Evolutionary conservation across 1,140 invertebrate species (phyloP).

Genomic region (Temnothorax nylanderi): DNA sequence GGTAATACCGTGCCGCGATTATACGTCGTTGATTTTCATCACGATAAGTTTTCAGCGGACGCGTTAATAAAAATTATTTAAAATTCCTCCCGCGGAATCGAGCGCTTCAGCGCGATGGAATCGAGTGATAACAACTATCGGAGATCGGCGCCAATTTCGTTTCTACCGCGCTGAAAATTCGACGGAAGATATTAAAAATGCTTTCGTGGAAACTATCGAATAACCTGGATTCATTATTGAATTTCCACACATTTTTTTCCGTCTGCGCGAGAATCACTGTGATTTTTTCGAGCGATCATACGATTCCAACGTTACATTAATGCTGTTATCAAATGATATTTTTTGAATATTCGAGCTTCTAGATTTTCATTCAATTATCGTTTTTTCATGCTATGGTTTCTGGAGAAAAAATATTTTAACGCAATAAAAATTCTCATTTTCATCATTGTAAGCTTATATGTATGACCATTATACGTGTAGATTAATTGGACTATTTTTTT

Average conservation of each 20-base stretch:
- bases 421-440: not conserved
- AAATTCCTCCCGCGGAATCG: conserved; percentile 17
- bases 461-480: not conserved
- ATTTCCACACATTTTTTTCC: conserved; percentile 24
- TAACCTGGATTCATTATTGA: conserved; percentile 34
- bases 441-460: not conserved
- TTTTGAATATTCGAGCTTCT: conserved; percentile 14
- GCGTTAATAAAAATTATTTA: conserved; percentile 37
- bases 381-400: not conserved
- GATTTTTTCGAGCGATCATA: not conserved
- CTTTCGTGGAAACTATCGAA: conserved; percentile 1
- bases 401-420: not conserved
- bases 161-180: conserved; percentile 7
- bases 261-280: not conserved
- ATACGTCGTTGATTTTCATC: conserved; percentile 15
- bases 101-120: not conserved
- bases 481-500: not conserved
- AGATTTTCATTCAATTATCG: conserved; percentile 4
- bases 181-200: conserved; percentile 45
- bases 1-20: conserved; percentile 6
- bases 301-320: not conserved
- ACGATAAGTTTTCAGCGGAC: not conserved
- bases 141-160: not conserved
- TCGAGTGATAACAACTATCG: conserved; percentile 29
- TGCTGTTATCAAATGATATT: conserved; percentile 23